Evolutionary conservation across 2,888 invertebrate genomes (phyloP).

Genomic region (Temnothorax ravouxi): DNA sequence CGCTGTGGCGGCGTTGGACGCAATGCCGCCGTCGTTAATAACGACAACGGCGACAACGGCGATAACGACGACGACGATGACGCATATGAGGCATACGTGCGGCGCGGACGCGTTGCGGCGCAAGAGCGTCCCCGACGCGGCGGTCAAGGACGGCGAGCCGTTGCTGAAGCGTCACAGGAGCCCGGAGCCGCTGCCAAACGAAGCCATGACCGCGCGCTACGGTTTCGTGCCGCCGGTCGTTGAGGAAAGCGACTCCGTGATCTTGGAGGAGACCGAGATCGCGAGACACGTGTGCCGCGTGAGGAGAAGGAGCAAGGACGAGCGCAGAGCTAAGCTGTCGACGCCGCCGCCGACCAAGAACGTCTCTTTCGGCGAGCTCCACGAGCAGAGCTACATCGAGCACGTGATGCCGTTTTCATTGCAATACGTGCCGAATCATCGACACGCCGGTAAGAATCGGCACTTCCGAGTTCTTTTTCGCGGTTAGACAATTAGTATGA

Average conservation of each 20-base stretch:
- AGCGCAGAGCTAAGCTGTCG: constrained; percentile 81
- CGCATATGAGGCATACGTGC: constrained; percentile 70
- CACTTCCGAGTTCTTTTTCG: background rate
- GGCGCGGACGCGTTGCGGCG: constrained; percentile 59
- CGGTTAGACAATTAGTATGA: background rate
- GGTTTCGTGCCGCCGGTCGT: constrained; percentile 81
- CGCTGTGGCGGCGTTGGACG: constrained; percentile 66
- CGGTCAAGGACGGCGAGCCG: constrained; percentile 76
- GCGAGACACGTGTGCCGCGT: constrained; percentile 74
- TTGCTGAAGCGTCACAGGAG: constrained; percentile 69
- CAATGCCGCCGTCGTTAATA: constrained; percentile 1
- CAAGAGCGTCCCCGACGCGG: constrained; percentile 66
- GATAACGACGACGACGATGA: background rate
- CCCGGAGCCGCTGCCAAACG: constrained; percentile 72
- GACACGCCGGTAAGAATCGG: constrained; percentile 78
- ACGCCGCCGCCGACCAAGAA: constrained; percentile 84
- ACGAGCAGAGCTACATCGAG: constrained; percentile 82
- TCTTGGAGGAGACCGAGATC: constrained; percentile 81
- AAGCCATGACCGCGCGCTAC: constrained; percentile 74
- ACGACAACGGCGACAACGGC: constrained; percentile 4
- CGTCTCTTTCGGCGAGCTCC: constrained; percentile 84
- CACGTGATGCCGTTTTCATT: constrained; percentile 84
- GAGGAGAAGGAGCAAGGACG: constrained; percentile 58
- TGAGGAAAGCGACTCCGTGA: constrained; percentile 81
- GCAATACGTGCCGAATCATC: constrained; percentile 83